phyloP scores from a whole-genome alignment of 2,888 invertebrate species.

The Nephrotoma appendiculata region DNA sequence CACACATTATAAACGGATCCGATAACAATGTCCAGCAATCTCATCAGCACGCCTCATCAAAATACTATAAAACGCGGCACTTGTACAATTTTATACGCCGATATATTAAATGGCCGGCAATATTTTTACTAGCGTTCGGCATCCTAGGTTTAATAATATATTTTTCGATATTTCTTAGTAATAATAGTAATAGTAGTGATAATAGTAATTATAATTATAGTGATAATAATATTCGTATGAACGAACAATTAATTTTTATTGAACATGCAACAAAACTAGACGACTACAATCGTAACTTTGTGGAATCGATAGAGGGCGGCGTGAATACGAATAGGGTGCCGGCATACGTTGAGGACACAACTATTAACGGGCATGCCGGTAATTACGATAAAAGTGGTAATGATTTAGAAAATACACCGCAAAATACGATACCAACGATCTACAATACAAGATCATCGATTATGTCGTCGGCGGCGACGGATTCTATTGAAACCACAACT shows the following conservation, averaged over 20 bases:
- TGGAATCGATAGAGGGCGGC: neutral
- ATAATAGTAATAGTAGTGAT: neutral
- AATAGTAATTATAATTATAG: neutral
- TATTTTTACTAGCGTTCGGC: neutral
- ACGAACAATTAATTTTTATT: neutral
- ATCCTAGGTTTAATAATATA: neutral
- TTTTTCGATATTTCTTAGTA: neutral
- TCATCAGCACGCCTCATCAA: neutral
- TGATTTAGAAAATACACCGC: neutral
- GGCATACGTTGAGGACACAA: neutral
- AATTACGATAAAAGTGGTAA: neutral
- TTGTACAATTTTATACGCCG: neutral
- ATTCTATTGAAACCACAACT: neutral
- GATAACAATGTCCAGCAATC: neutral
- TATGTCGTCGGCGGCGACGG: neutral
- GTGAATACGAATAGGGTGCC: neutral
- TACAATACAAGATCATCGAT: neutral
- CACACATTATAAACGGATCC: neutral
- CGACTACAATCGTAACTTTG: neutral
- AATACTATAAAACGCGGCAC: neutral
- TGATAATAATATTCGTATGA: neutral
- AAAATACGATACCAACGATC: neutral
- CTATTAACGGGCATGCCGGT: neutral
- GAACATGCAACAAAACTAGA: neutral
- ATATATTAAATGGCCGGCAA: neutral